These are phyloP conservation scores for Tragelaphus imberbis DNA, from an alignment of 2,113 vertebrate genomes.

Conservation along the genomic window DNA sequence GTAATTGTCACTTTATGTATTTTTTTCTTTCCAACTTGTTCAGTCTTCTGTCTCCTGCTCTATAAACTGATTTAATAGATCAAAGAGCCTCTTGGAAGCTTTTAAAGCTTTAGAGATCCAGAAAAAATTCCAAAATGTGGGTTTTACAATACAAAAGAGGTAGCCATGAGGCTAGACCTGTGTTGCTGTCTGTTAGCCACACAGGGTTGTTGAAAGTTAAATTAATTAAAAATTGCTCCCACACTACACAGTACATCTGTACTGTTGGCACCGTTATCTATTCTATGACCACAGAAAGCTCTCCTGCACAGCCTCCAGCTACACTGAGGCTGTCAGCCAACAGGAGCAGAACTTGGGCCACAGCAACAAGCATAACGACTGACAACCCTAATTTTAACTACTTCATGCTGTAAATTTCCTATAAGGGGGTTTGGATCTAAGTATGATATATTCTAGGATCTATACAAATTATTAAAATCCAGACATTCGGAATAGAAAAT, in stretches of 20 bases:
- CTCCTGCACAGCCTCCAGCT: not conserved
- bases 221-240: not conserved
- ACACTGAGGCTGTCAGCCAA: not conserved
- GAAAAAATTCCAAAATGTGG: not conserved
- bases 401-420: not conserved
- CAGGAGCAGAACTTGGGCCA: not conserved
- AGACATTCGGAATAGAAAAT: not conserved
- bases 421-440: not conserved
- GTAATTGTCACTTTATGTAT: not conserved
- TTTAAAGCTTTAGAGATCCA: not conserved
- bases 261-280: not conserved
- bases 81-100: not conserved
- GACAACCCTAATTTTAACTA: not conserved
- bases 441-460: not conserved
- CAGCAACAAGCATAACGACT: not conserved
- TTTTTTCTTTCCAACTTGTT: not conserved
- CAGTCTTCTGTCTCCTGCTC: not conserved
- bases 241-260: not conserved
- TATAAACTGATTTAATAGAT: not conserved
- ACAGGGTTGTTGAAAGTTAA: not conserved
- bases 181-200: not conserved
- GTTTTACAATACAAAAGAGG: not conserved
- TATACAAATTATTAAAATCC: slow-evolving; percentile 19
- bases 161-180: not conserved
- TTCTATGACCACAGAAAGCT: not conserved